These are phyloP conservation scores for silkworm (Bombyx mori) DNA, from an alignment of 1,140 invertebrate species.

Conservation along the genomic window ASM3026992v2 NC_085130.1:10746501-10747000, in stretches of 20 bases:
- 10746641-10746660: slow-evolving; percentile 83
- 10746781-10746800: slow-evolving; percentile 97
- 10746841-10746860: slow-evolving; percentile 96
- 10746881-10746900: slow-evolving; percentile 85
- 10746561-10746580: too few relatives aligned
- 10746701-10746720: slow-evolving; percentile 94
- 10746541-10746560: too few relatives aligned
- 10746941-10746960: slow-evolving; percentile 96
- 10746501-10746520: too few relatives aligned
- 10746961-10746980: slow-evolving; percentile 96
- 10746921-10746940: slow-evolving; percentile 95
- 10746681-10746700: slow-evolving; percentile 94
- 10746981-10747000: slow-evolving; percentile 86
- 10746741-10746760: slow-evolving; percentile 90
- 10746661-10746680: slow-evolving; percentile 96
- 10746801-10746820: slow-evolving; percentile 98
- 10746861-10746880: slow-evolving; percentile 89
- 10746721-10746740: slow-evolving; percentile 98
- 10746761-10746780: slow-evolving; percentile 90
- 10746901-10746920: slow-evolving; percentile 88
- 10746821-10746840: slow-evolving; percentile 95
- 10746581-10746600: too few relatives aligned
- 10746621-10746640: too few relatives aligned
- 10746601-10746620: too few relatives aligned
- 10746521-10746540: too few relatives aligned